Base-by-base conservation (phyloP, 2,888 invertebrate species). In the Hybos culiciformis region DNA sequence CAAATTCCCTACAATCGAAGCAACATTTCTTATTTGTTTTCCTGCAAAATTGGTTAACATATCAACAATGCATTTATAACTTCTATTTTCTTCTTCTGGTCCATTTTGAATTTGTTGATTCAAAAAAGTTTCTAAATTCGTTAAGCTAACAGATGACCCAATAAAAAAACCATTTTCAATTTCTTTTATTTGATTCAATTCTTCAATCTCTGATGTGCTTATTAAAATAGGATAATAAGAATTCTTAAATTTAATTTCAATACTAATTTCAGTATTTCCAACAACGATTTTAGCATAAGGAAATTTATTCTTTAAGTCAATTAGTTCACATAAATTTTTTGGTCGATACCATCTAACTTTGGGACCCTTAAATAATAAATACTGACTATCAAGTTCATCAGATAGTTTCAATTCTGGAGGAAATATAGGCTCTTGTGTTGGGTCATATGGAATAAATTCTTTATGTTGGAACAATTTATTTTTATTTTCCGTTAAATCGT, bases 41-140 rank as follows among this genome's bases (percentile, higher is more conserved):
- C 94, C 93, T 39, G 92, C 96, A 71, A 96, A 96, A 80, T 85
- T 91, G 59, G 87, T 79, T 20, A 96, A 68, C 84, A 94, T 96
- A 42, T 84, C 78, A 8, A 78, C 70, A 19, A 88, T 74, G 23
- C 82, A 75, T 54, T 69, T 68, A 53, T 78, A 83, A 46, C 80
- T 69, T 58, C 77, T 71, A 2, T 76, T 75, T 62, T 72, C 73
- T n/a, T 62, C 57, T 52, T 73, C 71, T 42, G 69, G 63, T 53
- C 71, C 58, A 36, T 60, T 60, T 26, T 66, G 55, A 11, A 83
- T 75, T 52, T 74, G 68, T 15, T 70, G 52, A 41, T 69, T 67
- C 4, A 92, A 69, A 29, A 67, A 67, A 4, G 73, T 67, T 58
- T 91, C 83, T 54, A 94, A 66, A 37, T 83, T 77, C 42, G 76